Base-by-base conservation (phyloP, 2,888 invertebrate genomes). In the Reticulitermes lucifugus region DNA sequence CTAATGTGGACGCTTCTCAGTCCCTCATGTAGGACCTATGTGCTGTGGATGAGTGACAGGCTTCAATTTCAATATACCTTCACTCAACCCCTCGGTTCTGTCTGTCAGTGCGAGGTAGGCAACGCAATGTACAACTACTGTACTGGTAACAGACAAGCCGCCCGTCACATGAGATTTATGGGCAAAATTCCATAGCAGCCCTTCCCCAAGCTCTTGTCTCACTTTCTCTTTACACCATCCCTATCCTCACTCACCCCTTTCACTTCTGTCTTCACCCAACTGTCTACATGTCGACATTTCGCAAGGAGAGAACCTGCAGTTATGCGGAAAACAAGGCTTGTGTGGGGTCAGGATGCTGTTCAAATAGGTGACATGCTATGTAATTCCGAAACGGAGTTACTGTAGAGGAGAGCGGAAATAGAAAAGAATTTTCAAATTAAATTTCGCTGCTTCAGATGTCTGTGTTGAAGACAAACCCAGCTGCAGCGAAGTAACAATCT, bases 151-250 rank as follows among this genome's bases (percentile, higher is more conserved):
- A 81, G 70, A 81, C 81, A 81, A 43, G 70, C 65, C n/a, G 81
- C 81, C 81, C 70, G 81, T 81, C 81, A 81, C 65, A 41, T n/a
- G 70, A 81, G 81, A 81, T 81, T 81, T 81, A 81, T 81, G 81
- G 65, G 43, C 65, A 46, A 70, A 81, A 81, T 81, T 81, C 81
- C 81, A 81, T 81, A 70, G 81, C 81, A 81, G 43, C 81, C 77
- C 77, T 46, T 18, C 73, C 77, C 43, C n/a, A 25, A 65, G 65
- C 65, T 25, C 77, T 46, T 51, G n/a, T n/a, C 77, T 46, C 46
- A 43, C 46, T 46, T 77, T 73, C 73, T 73, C 73, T 73, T 73
- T 21, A 21, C 35, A 14, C 73, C 25, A 65, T 10, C 65, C 65
- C 65, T 25, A 7, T n/a, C 25, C 65, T 25, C 10, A 12, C 25